Conservation (phyloP, 2,113 vertebrate genomes). For the Eurypyga helias region DNA sequence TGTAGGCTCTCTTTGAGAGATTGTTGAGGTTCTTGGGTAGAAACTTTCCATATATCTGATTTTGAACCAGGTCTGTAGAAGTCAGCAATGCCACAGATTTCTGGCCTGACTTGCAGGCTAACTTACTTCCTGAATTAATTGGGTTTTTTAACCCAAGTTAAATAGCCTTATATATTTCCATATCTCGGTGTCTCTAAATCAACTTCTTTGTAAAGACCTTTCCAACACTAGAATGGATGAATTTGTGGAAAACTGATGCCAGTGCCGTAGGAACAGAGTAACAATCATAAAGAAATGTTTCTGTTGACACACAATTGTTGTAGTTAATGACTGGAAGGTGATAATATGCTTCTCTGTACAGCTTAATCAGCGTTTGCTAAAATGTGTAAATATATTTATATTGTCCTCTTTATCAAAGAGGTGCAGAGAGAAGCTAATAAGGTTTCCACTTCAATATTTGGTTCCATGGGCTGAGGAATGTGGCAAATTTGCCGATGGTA, state of each 20-base stretch:
- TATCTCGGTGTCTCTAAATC: not conserved
- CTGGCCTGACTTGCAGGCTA: not conserved
- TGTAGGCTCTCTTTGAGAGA: not conserved
- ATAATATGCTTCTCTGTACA: not conserved
- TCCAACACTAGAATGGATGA: not conserved
- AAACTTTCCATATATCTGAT: not conserved
- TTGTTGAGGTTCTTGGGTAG: not conserved
- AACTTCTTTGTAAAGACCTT: not conserved
- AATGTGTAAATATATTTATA: not conserved
- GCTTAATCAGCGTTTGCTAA: not conserved
- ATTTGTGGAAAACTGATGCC: not conserved
- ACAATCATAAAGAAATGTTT: not conserved
- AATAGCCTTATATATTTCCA: not conserved
- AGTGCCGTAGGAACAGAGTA: not conserved
- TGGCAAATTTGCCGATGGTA: not conserved
- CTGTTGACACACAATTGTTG: fast-evolving
- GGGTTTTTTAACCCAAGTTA: not conserved
- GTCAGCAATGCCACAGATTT: not conserved
- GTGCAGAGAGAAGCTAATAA: not conserved
- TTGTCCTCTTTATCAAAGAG: not conserved
- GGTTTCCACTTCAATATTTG: not conserved
- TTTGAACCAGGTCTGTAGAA: not conserved
- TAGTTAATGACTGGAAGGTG: not conserved
- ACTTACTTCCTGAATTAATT: not conserved
- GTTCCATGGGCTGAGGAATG: not conserved